Evolutionary conservation across 2,888 invertebrate genomes (phyloP).

Genomic region (Crematogaster levior): DNA sequence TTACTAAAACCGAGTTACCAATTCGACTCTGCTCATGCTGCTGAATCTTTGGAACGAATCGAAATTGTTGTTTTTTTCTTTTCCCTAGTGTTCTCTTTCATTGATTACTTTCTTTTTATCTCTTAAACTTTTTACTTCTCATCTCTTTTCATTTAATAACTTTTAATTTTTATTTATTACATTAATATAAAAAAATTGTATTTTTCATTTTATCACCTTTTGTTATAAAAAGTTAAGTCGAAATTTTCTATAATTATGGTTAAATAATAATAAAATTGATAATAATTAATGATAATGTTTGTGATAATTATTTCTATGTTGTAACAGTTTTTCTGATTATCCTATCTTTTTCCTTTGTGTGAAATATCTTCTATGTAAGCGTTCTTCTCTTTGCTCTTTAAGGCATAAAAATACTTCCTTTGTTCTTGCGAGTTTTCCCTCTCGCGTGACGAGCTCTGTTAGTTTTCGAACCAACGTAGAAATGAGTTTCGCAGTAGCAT

Average conservation of each 20-base stretch:
- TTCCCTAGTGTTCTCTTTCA: neutral
- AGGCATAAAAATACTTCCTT: slow-evolving; percentile 41
- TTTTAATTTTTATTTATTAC: neutral
- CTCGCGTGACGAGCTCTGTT: slow-evolving; percentile 29
- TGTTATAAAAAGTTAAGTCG: neutral
- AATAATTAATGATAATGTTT: neutral
- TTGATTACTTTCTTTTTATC: neutral
- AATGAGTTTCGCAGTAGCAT: slow-evolving; percentile 48
- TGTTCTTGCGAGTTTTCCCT: slow-evolving; percentile 27
- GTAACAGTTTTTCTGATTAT: neutral
- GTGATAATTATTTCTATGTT: neutral
- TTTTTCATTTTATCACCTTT: neutral
- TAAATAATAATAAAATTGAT: neutral
- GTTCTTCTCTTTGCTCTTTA: slow-evolving; percentile 31
- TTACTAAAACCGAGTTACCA: slow-evolving; percentile 71
- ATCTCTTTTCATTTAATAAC: neutral
- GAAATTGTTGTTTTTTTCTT: neutral
- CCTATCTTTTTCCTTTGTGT: neutral
- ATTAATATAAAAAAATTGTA: neutral
- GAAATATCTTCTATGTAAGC: neutral
- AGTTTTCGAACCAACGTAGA: slow-evolving; percentile 29
- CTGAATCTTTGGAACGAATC: slow-evolving; percentile 39
- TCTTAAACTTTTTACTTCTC: neutral
- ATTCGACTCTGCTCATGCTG: slow-evolving; percentile 8
- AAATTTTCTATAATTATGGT: neutral